Conservation (phyloP, 2,797 vertebrate genomes). For the Podarcis lilfordi region DNA sequence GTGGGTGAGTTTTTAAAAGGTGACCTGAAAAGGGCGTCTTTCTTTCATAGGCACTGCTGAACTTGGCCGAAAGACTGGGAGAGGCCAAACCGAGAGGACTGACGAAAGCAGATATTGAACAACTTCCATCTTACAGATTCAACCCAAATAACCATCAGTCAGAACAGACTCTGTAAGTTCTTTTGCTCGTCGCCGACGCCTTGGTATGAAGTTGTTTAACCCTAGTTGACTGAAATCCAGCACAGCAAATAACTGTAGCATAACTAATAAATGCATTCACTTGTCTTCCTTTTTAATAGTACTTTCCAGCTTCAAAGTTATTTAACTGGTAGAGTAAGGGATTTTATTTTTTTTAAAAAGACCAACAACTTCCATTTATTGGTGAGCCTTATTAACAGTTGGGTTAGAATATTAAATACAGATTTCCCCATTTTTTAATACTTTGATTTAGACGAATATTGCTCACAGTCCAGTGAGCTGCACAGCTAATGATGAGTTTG, state of each 20-base stretch:
- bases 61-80: constrained; percentile 94
- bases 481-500: background rate
- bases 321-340: background rate
- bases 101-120: constrained; percentile 96
- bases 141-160: constrained; percentile 98
- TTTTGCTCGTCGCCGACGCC: constrained; percentile 14
- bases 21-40: background rate
- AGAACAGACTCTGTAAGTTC: constrained; percentile 94
- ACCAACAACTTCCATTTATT: background rate
- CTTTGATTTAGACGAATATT: background rate
- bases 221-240: background rate
- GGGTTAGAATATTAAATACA: background rate
- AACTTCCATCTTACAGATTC: constrained; percentile 96
- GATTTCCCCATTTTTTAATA: background rate
- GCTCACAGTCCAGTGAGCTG: background rate
- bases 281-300: background rate
- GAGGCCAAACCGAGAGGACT: constrained; percentile 96
- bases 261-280: background rate
- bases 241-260: background rate
- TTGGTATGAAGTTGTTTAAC: background rate
- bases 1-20: background rate
- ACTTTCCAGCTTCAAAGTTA: background rate
- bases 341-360: background rate
- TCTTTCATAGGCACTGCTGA: constrained; percentile 88
- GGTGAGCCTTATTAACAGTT: background rate